Evolutionary conservation across 2,797 vertebrate species (phyloP).

Genomic region (Gobionotothen gibberifrons): DNA sequence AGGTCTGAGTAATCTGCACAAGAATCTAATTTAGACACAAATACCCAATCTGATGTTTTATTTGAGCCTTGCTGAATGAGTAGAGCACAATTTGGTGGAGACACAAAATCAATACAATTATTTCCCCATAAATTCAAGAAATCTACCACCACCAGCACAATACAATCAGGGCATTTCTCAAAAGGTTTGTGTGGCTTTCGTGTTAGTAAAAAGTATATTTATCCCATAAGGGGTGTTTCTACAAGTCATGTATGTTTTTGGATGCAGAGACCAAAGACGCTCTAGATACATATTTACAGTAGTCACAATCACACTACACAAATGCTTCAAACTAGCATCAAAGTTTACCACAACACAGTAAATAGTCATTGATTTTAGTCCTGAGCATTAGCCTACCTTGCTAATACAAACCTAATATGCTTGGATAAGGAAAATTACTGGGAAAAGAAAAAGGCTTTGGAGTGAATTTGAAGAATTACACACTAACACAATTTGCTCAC

Average conservation of each 20-base stretch:
- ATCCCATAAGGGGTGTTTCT: no score
- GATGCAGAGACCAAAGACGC: no score
- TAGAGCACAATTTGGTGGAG: background rate
- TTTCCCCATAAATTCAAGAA: background rate
- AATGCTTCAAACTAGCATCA: background rate
- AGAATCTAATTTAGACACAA: constrained; percentile 9
- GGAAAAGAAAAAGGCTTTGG: background rate
- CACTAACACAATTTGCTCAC: background rate
- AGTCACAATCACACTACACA: background rate
- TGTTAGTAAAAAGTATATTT: no score
- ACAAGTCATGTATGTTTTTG: no score
- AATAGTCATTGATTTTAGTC: background rate
- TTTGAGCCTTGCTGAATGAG: background rate
- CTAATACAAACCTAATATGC: background rate
- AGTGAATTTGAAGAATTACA: background rate
- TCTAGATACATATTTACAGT: no score
- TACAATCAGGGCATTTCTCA: no score
- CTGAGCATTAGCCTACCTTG: background rate
- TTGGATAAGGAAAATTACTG: background rate
- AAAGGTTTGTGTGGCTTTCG: no score
- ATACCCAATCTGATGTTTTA: background rate
- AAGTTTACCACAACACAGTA: no score
- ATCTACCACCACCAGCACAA: background rate
- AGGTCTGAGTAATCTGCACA: constrained; percentile 14
- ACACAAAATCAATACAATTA: background rate